phyloP scores from a whole-genome alignment of 2,113 vertebrate species.

The Clarias magur region DNA sequence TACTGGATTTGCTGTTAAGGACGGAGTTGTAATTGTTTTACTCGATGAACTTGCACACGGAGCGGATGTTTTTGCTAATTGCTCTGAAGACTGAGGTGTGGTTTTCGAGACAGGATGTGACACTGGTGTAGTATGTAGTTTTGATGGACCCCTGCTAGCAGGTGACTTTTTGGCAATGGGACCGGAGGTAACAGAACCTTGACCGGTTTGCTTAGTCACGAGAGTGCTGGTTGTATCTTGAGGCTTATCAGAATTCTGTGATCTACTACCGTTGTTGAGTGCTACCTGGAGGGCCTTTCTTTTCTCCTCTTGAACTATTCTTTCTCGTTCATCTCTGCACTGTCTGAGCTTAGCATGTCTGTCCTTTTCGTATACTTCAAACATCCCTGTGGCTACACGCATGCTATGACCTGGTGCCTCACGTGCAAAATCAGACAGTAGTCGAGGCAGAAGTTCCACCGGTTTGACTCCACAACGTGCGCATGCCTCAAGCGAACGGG shows the following conservation, averaged over 20 bases:
- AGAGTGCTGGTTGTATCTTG: constrained; percentile 46
- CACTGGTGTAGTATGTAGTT: constrained; percentile 39
- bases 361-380: constrained; percentile 88
- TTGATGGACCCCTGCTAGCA: constrained; percentile 34
- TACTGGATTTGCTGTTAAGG: constrained; percentile 52
- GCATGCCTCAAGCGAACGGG: constrained; percentile 94
- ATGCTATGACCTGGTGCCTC: constrained; percentile 91
- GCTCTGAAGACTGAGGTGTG: constrained; percentile 37
- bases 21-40: constrained; percentile 51
- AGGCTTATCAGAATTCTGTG: constrained; percentile 66
- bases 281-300: constrained; percentile 80
- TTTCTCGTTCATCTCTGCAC: constrained; percentile 88
- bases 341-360: constrained; percentile 86
- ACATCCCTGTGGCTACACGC: constrained; percentile 88
- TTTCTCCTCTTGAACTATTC: constrained; percentile 91
- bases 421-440: constrained; percentile 83
- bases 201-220: constrained; percentile 51
- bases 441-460: constrained; percentile 86
- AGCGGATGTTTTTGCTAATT: constrained; percentile 51
- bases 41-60: constrained; percentile 51
- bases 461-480: constrained; percentile 92
- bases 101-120: constrained; percentile 53
- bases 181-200: constrained; percentile 56
- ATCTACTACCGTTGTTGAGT: constrained; percentile 68
- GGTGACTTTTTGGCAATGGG: constrained; percentile 58